Base-by-base conservation (phyloP, 2,888 invertebrate species). In the Apodemia hepburni region DNA sequence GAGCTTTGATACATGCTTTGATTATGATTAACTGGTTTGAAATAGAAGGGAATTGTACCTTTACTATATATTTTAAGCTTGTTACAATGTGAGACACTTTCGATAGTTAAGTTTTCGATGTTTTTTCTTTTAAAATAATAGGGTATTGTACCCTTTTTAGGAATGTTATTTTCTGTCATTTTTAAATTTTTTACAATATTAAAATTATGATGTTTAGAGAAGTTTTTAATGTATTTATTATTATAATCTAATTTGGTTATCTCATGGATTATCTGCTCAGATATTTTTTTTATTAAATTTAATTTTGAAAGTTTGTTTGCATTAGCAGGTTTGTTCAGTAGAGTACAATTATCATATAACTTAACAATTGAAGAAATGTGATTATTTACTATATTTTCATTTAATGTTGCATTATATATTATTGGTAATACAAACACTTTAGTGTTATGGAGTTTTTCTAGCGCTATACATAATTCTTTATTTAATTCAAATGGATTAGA, bases 321-420 rank as follows among this genome's bases (percentile, higher is more conserved):
- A 35, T 8, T 35, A 35, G 0, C 9, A 8, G 7, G 35, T 35
- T 35, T 35, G 8, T 35, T 35, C 9, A 35, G 2, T 9, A 35
- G 35, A 35, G 8, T 35, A 35, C 35, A 35, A 35, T 35, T 35
- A 2, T 7, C 2, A 35, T 35, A 35, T 35, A 35, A 35, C 7
- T 35, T 35, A 35, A 35, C 35, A 1, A 35, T 35, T 35, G 7
- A 35, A 7, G 35, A 38, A 42, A 51, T 51, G 1, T 51, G 18
- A 22, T 51, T 51, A 51, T 51, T 51, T 18, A 51, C 5, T 22
- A 11, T 51, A 51, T 51, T 22, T 51, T 51, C 51, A 22, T 51
- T 51, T 22, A 51, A 9, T 51, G 9, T 6, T 22, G 8, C 9
- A 2, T 51, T 51, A 51, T 9, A 22, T 11, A 22, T 11, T 22